Conservation (phyloP, 2,797 vertebrate genomes). For the Carduelis carduelis region DNA sequence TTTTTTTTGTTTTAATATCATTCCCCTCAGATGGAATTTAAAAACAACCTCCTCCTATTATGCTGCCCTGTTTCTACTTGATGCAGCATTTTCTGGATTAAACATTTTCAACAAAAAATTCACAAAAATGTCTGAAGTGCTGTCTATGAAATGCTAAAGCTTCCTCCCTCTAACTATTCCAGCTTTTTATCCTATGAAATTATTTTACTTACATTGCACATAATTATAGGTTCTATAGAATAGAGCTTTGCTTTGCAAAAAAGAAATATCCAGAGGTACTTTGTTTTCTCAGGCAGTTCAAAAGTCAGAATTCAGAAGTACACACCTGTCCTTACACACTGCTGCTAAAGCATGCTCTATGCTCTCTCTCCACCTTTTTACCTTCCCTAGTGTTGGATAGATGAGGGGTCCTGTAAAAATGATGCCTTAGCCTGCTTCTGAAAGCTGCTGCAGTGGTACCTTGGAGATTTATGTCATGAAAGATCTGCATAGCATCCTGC, state of each 20-base stretch:
- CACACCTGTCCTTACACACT: not conserved
- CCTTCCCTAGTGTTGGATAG: not conserved
- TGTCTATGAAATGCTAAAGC: not conserved
- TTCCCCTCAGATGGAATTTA: not conserved
- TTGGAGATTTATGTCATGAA: conserved; percentile 14
- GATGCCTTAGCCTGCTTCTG: not conserved
- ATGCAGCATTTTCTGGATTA: not conserved
- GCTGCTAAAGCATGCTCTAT: not conserved
- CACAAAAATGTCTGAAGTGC: not conserved
- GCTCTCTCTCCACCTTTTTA: not conserved
- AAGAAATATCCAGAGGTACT: not conserved
- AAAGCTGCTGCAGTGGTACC: not conserved
- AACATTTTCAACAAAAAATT: not conserved
- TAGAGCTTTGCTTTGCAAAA: not conserved
- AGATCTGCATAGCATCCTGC: not conserved
- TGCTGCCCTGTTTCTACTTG: not conserved
- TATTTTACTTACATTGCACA: not conserved
- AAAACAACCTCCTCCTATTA: not conserved
- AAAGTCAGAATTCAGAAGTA: not conserved
- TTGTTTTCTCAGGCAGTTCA: not conserved
- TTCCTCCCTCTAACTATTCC: not conserved
- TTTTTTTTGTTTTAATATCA: not conserved
- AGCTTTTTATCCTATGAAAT: not conserved
- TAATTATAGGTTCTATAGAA: not conserved
- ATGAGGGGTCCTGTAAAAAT: not conserved